A percentile compares a stretch with the other conserved stretches of the same genome.
Conservation (phyloP, 2,797 vertebrate genomes). For the Streptopelia turtur region DNA sequence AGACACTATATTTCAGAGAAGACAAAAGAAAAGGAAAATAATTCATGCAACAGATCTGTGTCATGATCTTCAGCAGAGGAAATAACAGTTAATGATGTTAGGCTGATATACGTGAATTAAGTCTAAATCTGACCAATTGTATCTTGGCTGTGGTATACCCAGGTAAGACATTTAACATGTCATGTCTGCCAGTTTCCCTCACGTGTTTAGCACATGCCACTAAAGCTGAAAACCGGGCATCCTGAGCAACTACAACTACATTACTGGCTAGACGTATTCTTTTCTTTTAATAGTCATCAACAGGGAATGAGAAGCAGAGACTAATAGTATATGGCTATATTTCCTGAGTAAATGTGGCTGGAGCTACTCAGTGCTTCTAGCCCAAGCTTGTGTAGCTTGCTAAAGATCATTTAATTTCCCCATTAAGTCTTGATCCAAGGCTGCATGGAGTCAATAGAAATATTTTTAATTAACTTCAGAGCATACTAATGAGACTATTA, state of each 20-base stretch:
- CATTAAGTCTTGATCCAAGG: not conserved
- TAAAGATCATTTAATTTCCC: not conserved
- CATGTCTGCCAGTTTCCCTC: not conserved
- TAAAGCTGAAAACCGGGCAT: conserved; percentile 53
- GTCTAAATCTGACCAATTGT: not conserved
- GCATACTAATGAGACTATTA: not conserved
- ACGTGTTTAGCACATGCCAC: conserved; percentile 1
- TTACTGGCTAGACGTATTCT: conserved; percentile 21
- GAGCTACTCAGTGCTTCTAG: not conserved
- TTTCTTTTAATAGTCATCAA: conserved; percentile 24
- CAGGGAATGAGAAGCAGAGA: conserved; percentile 7
- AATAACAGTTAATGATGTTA: not conserved
- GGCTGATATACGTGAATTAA: not conserved
- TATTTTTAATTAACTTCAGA: not conserved
- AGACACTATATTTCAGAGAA: not conserved
- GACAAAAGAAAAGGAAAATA: not conserved
- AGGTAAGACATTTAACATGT: conserved; percentile 16
- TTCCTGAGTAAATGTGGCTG: conserved; percentile 8
- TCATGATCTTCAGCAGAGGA: not conserved
- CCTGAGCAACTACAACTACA: not conserved
- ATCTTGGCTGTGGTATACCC: conserved; percentile 24
- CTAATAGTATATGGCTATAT: conserved; percentile 29
- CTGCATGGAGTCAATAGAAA: not conserved
- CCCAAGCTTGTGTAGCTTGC: not conserved
- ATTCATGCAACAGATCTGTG: not conserved